phyloP scores from a whole-genome alignment of 2,797 vertebrate species.

The Clamator glandarius region DNA sequence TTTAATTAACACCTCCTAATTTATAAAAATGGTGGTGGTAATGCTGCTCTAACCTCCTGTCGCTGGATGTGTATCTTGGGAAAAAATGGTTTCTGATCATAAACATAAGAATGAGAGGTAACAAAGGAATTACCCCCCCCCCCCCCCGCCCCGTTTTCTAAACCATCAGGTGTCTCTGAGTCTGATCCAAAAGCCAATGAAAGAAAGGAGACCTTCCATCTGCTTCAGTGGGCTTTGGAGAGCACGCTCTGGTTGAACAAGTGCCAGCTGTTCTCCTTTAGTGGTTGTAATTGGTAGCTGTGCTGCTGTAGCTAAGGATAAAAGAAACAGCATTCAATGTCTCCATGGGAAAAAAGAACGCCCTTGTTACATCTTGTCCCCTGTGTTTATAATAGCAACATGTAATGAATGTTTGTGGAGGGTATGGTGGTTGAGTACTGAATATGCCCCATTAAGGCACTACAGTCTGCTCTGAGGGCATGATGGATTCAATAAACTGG shows the following conservation, averaged over 20 bases:
- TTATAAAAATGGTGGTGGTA: neutral
- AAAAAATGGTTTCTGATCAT: neutral
- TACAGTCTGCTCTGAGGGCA: neutral
- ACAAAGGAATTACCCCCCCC: neutral
- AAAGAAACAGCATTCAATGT: neutral
- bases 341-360: neutral
- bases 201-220: neutral
- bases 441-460: neutral
- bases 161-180: neutral
- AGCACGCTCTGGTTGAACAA: neutral
- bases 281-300: neutral
- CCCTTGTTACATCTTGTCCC: neutral
- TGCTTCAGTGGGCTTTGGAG: neutral
- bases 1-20: slow-evolving; percentile 15
- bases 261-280: slow-evolving; percentile 26
- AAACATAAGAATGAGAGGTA: neutral
- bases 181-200: neutral
- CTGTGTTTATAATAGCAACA: neutral
- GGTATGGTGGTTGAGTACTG: neutral
- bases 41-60: neutral
- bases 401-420: rapidly evolving
- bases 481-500: neutral
- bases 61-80: neutral
- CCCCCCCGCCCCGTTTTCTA: too few relatives aligned
- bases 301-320: neutral